These are phyloP conservation scores for Chymomyza caudatula DNA, from an alignment of 2,888 invertebrate genomes.

Conservation along the genomic window DNA sequence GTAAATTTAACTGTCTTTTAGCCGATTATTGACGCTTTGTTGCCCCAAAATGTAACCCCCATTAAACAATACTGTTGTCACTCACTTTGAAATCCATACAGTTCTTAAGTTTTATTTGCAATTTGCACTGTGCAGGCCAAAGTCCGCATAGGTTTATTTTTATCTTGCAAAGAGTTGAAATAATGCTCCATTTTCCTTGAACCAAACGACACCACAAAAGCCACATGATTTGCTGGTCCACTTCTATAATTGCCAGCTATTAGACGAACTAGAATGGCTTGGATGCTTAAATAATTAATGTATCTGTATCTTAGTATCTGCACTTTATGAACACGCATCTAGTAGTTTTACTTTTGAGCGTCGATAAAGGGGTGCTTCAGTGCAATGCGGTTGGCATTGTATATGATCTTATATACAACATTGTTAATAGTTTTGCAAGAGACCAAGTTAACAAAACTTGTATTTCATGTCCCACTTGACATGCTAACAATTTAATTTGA, in stretches of 20 bases:
- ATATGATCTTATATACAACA: background rate
- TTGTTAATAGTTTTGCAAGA: constrained; percentile 49
- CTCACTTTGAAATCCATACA: constrained; percentile 1
- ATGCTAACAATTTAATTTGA: constrained; percentile 73
- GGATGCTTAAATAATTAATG: background rate
- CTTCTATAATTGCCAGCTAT: constrained; percentile 34
- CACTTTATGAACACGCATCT: background rate
- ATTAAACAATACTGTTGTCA: constrained; percentile 36
- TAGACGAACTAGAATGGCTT: constrained; percentile 39
- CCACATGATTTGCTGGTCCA: background rate
- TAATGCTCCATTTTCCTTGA: constrained; percentile 65
- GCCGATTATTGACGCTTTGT: constrained; percentile 24
- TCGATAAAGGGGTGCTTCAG: background rate
- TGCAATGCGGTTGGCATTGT: constrained; percentile 10
- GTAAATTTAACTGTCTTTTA: constrained; percentile 1
- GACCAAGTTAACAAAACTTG: constrained; percentile 45
- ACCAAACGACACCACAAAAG: constrained; percentile 26
- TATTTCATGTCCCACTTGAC: constrained; percentile 72
- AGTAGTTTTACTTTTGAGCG: background rate
- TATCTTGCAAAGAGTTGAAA: constrained; percentile 24
- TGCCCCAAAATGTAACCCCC: constrained; percentile 25
- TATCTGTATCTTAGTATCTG: no score
- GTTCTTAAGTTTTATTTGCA: background rate
- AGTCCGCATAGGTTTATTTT: constrained; percentile 29
- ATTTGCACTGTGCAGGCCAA: constrained; percentile 24